Evolutionary conservation across 2,113 vertebrate species (phyloP).

Genomic region (Gallinago undulata): DNA sequence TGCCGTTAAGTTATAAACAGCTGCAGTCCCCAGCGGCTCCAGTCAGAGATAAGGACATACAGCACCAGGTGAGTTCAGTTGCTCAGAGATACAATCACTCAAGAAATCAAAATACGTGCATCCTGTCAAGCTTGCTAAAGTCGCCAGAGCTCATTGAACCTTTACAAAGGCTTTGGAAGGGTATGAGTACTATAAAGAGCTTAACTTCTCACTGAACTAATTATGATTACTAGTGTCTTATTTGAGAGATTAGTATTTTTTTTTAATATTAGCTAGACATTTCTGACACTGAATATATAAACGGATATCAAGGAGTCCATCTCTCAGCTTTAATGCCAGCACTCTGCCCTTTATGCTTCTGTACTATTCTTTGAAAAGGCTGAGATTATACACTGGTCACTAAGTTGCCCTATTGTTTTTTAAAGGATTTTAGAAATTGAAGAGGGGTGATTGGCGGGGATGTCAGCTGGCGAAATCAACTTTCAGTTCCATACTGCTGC

Average conservation of each 20-base stretch:
- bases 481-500: background rate
- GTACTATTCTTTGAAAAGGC: background rate
- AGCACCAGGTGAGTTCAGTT: background rate
- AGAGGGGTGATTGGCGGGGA: background rate
- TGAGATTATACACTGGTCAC: background rate
- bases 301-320: background rate
- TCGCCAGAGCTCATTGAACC: background rate
- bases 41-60: background rate
- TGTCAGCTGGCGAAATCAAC: background rate
- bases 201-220: background rate
- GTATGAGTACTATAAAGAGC: background rate
- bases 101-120: slow-evolving; percentile 1
- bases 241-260: background rate
- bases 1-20: background rate
- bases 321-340: background rate
- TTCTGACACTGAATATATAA: background rate
- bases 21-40: background rate
- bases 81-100: background rate
- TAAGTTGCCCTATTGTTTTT: background rate
- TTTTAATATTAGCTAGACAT: background rate
- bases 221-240: background rate
- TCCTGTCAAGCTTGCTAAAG: background rate
- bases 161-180: background rate
- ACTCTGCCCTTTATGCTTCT: background rate
- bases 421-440: background rate